Conservation (phyloP, 2,797 vertebrate genomes). For the Poecilia picta region DNA sequence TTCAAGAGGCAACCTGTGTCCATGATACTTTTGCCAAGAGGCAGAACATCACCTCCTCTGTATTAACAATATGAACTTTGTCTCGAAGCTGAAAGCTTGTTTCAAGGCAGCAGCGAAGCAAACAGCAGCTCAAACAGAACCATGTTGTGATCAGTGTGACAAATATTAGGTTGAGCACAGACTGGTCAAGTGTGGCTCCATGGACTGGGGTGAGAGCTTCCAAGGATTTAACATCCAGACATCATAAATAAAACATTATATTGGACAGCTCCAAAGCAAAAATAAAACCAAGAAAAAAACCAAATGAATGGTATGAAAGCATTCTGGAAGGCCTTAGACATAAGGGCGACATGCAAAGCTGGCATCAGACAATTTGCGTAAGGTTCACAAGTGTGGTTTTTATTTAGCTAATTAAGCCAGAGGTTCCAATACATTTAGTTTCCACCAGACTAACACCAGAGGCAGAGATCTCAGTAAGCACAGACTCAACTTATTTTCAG, state of each 20-base stretch:
- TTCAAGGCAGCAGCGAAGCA: neutral
- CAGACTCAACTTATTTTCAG: neutral
- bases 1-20: neutral
- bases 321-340: neutral
- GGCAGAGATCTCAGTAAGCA: neutral
- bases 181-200: neutral
- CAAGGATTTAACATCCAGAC: neutral
- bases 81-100: neutral
- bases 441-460: neutral
- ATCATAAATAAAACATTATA: neutral
- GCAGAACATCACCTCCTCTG: neutral
- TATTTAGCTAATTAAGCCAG: neutral
- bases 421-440: neutral
- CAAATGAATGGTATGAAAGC: neutral
- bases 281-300: neutral
- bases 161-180: neutral
- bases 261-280: neutral
- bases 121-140: neutral
- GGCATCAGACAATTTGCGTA: neutral
- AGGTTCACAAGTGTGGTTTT: neutral
- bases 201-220: neutral
- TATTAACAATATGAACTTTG: neutral
- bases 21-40: neutral
- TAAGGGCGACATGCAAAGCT: neutral
- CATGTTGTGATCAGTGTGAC: neutral